These are phyloP conservation scores for Himalopsyche phryganea DNA, from an alignment of 1,140 invertebrate species.

Conservation along the genomic window DNA sequence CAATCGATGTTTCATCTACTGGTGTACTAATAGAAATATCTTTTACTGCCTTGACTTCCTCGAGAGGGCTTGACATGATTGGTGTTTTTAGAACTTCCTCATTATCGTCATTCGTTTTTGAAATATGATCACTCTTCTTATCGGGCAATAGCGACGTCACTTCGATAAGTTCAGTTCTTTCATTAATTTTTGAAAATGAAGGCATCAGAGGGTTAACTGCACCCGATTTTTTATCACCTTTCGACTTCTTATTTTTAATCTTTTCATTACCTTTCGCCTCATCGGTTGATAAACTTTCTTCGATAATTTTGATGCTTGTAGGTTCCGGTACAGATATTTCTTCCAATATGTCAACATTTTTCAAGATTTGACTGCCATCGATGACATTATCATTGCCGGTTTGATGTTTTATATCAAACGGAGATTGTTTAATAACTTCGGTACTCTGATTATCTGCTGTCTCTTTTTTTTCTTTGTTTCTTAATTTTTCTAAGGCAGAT, in stretches of 20 bases:
- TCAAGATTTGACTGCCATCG: slow-evolving; percentile 13
- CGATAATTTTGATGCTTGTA: not conserved
- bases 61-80: too few relatives aligned
- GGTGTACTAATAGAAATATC: not conserved
- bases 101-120: too few relatives aligned
- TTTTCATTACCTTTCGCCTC: not conserved
- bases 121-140: not conserved
- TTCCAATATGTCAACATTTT: not conserved
- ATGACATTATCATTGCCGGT: not conserved
- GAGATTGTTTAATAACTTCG: not conserved
- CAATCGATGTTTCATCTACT: not conserved
- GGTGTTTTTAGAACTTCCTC: too few relatives aligned
- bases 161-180: slow-evolving; percentile 22
- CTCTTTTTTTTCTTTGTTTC: slow-evolving; percentile 27
- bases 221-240: slow-evolving; percentile 38
- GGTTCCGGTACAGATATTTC: not conserved
- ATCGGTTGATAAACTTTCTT: not conserved
- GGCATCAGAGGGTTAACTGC: slow-evolving; percentile 47
- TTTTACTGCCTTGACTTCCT: too few relatives aligned
- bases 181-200: slow-evolving; percentile 42
- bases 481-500: slow-evolving; percentile 5
- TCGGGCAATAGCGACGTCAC: not conserved
- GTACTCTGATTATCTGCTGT: too few relatives aligned
- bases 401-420: not conserved
- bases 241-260: not conserved